Conservation (phyloP, 2,113 vertebrate species). For the Rhombomys opimus region DNA sequence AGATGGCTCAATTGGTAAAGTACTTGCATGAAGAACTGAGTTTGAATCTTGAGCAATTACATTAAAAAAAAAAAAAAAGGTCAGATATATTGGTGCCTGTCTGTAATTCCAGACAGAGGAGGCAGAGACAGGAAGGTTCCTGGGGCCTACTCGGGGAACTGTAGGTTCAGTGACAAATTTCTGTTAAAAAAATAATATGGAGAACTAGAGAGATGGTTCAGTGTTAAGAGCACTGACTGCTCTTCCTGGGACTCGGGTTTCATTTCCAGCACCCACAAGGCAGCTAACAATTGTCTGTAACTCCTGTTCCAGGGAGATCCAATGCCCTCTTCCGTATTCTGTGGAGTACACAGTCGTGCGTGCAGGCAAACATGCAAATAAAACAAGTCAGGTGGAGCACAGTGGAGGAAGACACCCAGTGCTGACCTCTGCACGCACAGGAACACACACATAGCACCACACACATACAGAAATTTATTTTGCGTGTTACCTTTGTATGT, state of each 20-base stretch:
- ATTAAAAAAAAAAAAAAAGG: background rate
- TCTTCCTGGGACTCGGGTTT: background rate
- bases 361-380: background rate
- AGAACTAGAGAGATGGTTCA: background rate
- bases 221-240: background rate
- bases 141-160: background rate
- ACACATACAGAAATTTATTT: background rate
- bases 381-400: background rate
- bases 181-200: background rate
- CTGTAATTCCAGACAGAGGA: background rate
- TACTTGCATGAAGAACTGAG: background rate
- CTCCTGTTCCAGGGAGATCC: background rate
- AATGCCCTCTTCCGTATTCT: background rate
- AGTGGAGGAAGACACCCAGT: background rate
- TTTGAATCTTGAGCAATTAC: background rate
- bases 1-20: background rate
- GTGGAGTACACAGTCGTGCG: background rate
- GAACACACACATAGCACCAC: background rate
- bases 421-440: background rate
- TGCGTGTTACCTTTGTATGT: background rate
- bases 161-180: background rate
- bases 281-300: background rate
- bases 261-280: background rate
- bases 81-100: background rate
- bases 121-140: background rate